Evolutionary conservation across 2,113 vertebrate genomes (phyloP).

Genomic region (Takifugu flavidus): DNA sequence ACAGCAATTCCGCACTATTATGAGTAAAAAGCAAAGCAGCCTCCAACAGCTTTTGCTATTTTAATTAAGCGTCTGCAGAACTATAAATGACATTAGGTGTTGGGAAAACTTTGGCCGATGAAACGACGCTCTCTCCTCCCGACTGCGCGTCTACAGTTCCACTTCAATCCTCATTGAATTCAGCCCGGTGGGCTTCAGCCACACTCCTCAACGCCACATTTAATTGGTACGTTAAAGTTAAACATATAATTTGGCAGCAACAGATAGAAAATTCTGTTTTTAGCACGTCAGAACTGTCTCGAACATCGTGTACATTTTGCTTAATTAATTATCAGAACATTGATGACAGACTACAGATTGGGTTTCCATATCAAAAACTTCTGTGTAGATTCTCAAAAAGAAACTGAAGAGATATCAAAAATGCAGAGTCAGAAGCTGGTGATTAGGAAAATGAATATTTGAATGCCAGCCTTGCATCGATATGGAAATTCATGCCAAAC

Average conservation of each 20-base stretch:
- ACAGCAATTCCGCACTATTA: background rate
- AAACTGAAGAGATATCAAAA: too few relatives aligned
- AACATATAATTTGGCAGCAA: slow-evolving; percentile 29
- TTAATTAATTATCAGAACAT: too few relatives aligned
- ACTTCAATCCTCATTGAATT: slow-evolving; percentile 7
- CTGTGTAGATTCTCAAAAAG: too few relatives aligned
- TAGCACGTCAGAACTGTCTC: slow-evolving; percentile 11
- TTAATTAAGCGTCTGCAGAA: background rate
- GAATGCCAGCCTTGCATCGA: too few relatives aligned
- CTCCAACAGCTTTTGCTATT: background rate
- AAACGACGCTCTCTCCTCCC: background rate
- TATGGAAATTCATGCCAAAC: too few relatives aligned
- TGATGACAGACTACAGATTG: too few relatives aligned
- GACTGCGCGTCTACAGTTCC: background rate
- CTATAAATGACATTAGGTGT: slow-evolving; percentile 26
- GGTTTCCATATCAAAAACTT: too few relatives aligned
- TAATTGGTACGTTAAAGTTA: slow-evolving; percentile 25
- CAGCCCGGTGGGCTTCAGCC: slow-evolving; percentile 32
- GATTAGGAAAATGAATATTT: too few relatives aligned
- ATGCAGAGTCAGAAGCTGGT: too few relatives aligned
- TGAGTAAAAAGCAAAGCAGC: background rate
- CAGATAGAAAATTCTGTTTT: slow-evolving; percentile 6
- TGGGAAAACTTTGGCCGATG: slow-evolving; percentile 15
- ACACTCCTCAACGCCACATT: slow-evolving; percentile 13
- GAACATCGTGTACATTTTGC: too few relatives aligned